A percentile compares a stretch with the other conserved stretches of the same genome.
Evolutionary conservation across 2,888 invertebrate species (phyloP).

Genomic region (Hyppa rectilinea): DNA sequence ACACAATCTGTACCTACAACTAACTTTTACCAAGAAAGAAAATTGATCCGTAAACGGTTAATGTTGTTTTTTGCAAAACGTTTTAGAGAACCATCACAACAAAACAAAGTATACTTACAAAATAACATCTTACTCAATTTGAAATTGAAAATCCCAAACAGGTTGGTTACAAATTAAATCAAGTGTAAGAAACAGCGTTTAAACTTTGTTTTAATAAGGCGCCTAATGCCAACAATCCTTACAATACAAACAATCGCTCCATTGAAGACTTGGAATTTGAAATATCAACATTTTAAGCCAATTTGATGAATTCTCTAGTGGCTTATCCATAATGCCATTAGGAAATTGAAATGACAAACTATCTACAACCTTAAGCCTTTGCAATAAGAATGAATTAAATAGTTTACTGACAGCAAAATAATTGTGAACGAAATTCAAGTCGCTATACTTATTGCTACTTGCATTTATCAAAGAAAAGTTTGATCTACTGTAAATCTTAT

Average conservation of each 20-base stretch:
- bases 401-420: conserved; percentile 47
- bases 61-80: conserved; percentile 8
- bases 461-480: background rate
- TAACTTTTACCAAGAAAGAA: background rate
- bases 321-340: conserved; percentile 11
- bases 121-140: conserved; percentile 23
- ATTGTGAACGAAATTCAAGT: conserved; percentile 53
- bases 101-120: conserved; percentile 11
- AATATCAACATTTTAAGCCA: conserved; percentile 78
- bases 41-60: conserved; percentile 11
- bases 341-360: conserved; percentile 8
- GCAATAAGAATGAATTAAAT: conserved; percentile 42
- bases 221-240: conserved; percentile 66
- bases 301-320: conserved; percentile 70
- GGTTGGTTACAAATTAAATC: conserved; percentile 58
- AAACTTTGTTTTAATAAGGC: conserved; percentile 66
- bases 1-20: background rate
- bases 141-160: conserved; percentile 38
- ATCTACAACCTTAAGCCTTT: conserved; percentile 53
- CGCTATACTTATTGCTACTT: conserved; percentile 46
- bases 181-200: conserved; percentile 61
- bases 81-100: conserved; percentile 28
- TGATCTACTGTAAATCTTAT: conserved; percentile 33
- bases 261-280: conserved; percentile 75
- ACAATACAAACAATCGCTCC: conserved; percentile 71